These are phyloP conservation scores for Corythornis madagascariensis DNA, from an alignment of 2,113 vertebrate genomes.

Conservation along the genomic window DNA sequence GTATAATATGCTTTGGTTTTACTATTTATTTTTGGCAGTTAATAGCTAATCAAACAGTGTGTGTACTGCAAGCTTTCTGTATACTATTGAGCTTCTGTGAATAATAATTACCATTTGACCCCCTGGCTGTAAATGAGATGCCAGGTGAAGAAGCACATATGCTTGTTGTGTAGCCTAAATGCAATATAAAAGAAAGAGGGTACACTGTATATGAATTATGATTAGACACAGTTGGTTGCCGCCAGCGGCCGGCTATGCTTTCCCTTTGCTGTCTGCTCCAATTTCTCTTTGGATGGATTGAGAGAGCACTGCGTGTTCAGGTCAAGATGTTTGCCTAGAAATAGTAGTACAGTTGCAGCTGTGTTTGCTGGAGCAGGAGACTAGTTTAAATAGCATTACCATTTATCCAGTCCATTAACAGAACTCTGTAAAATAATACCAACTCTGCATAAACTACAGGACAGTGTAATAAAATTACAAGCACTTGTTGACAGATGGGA, in stretches of 20 bases:
- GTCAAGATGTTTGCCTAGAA: slow-evolving; percentile 85
- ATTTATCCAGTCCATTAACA: slow-evolving; percentile 88
- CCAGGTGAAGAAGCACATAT: slow-evolving; percentile 75
- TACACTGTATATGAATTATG: slow-evolving; percentile 78
- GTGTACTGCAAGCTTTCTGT: not conserved
- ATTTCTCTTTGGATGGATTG: slow-evolving; percentile 77
- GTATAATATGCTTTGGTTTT: not conserved
- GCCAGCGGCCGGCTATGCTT: slow-evolving; percentile 72
- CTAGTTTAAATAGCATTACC: slow-evolving; percentile 86
- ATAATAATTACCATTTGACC: slow-evolving; percentile 74
- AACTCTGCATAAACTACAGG: slow-evolving; percentile 81
- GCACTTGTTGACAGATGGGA: slow-evolving; percentile 80
- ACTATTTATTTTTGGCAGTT: slow-evolving; percentile 33
- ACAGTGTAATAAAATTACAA: slow-evolving; percentile 83
- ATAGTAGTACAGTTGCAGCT: slow-evolving; percentile 85
- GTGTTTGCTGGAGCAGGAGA: slow-evolving; percentile 81
- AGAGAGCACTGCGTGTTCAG: slow-evolving; percentile 75
- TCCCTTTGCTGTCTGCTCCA: slow-evolving; percentile 82
- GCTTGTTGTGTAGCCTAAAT: slow-evolving; percentile 67
- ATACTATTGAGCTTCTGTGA: slow-evolving; percentile 55
- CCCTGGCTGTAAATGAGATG: slow-evolving; percentile 75
- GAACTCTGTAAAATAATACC: slow-evolving; percentile 87
- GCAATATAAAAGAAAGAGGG: slow-evolving; percentile 74
- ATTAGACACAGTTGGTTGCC: slow-evolving; percentile 78
- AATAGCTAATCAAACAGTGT: slow-evolving; percentile 44